Evolutionary conservation across 92 coral and sea anemone species (phyloP).

Genomic region (Zoanthus sociatus): DNA sequence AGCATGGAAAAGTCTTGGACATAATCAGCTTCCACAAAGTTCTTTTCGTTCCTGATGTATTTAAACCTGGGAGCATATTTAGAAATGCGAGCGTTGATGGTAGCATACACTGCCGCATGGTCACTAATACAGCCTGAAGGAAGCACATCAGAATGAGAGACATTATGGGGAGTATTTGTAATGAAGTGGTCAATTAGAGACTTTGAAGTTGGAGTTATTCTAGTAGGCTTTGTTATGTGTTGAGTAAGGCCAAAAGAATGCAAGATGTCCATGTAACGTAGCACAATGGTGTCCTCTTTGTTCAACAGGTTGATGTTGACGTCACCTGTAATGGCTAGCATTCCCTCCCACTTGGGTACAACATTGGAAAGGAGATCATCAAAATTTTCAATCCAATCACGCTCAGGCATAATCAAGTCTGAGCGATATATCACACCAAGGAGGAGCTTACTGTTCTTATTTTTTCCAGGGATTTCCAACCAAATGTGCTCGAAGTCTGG

Average conservation of each 20-base stretch:
- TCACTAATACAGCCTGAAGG: constrained; percentile 35
- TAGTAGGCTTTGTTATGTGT: constrained; percentile 27
- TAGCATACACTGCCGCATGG: constrained; percentile 46
- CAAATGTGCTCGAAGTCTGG: constrained; percentile 55
- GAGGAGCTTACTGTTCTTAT: constrained; percentile 60
- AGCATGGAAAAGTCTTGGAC: constrained; percentile 57
- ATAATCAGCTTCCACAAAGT: constrained; percentile 47
- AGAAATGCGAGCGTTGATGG: constrained; percentile 40
- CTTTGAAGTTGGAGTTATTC: constrained; percentile 23
- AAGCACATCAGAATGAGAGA: constrained; percentile 32
- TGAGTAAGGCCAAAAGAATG: constrained; percentile 17
- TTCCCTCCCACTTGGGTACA: constrained; percentile 33
- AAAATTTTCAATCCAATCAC: too few species aligned
- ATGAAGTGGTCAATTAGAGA: constrained; percentile 47
- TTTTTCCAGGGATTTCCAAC: constrained; percentile 61
- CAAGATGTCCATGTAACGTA: constrained; percentile 3
- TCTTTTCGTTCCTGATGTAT: constrained; percentile 39
- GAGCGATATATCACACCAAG: constrained; percentile 16
- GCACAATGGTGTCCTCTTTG: not conserved
- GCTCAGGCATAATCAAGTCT: too few species aligned
- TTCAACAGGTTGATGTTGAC: constrained; percentile 10
- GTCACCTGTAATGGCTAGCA: constrained; percentile 34
- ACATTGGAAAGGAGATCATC: constrained; percentile 4
- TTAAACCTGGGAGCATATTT: constrained; percentile 42
- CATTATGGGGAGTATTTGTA: constrained; percentile 16